Conservation (phyloP, 2,888 invertebrate genomes). For the Tipula helvola region DNA sequence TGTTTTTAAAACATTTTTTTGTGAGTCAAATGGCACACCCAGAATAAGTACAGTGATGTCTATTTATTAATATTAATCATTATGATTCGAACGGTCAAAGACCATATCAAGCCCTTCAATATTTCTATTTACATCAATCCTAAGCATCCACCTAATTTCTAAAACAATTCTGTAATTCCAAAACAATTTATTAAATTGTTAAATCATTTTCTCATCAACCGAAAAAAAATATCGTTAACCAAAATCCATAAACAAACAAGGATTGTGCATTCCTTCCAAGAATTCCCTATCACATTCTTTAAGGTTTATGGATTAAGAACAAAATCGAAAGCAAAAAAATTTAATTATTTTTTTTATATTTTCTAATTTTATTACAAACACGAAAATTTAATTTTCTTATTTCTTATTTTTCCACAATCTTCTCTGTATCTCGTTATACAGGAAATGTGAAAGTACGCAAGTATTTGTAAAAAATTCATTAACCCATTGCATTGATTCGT, state of each 20-base stretch:
- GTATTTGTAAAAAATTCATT: constrained; percentile 72
- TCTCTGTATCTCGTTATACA: constrained; percentile 30
- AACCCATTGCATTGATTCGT: constrained; percentile 78
- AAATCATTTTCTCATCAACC: too few relatives aligned
- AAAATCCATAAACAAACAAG: neutral
- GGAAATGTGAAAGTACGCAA: constrained; percentile 79
- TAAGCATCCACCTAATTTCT: too few relatives aligned
- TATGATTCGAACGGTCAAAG: neutral
- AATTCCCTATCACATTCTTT: neutral
- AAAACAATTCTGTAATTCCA: too few relatives aligned
- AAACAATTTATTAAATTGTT: too few relatives aligned
- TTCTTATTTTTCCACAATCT: neutral
- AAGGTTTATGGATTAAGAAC: neutral
- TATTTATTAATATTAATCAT: neutral
- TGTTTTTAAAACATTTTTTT: neutral
- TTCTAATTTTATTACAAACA: neutral
- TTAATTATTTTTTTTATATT: neutral
- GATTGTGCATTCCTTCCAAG: neutral
- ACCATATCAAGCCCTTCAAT: too few relatives aligned
- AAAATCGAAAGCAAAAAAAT: neutral
- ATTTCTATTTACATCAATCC: too few relatives aligned
- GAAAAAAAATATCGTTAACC: too few relatives aligned
- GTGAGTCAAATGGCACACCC: neutral
- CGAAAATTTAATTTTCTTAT: neutral
- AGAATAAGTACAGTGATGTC: neutral